phyloP scores from a whole-genome alignment of 2,797 vertebrate genomes.

The Coccyzus lansbergi region DNA sequence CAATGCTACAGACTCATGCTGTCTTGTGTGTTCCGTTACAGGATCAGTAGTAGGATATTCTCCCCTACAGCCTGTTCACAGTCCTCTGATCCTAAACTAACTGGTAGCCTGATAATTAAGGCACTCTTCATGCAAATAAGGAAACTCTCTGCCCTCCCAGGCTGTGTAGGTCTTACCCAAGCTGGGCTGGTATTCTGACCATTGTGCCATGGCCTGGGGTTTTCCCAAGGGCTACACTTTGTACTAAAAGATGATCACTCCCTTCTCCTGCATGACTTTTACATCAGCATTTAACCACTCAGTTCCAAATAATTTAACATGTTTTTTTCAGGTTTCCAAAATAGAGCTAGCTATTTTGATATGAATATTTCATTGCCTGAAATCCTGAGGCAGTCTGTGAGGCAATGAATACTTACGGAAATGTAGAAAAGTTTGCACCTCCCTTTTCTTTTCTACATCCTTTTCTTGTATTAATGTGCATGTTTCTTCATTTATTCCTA shows the following conservation, averaged over 20 bases:
- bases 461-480: neutral
- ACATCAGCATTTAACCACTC: neutral
- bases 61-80: neutral
- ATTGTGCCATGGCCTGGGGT: neutral
- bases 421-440: constrained; percentile 11
- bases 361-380: constrained; percentile 52
- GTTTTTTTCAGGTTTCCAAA: neutral
- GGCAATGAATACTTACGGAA: constrained; percentile 45
- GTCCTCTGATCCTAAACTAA: neutral
- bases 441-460: constrained; percentile 22
- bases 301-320: neutral
- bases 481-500: neutral
- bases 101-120: neutral
- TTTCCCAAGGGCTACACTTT: neutral
- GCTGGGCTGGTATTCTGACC: neutral
- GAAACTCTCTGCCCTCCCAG: neutral
- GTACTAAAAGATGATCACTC: neutral
- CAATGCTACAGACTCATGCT: neutral
- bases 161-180: neutral
- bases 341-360: constrained; percentile 8
- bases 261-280: neutral
- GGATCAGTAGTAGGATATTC: neutral
- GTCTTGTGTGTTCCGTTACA: neutral
- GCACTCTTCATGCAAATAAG: neutral
- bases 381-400: constrained; percentile 8